Evolutionary conservation across 2,797 vertebrate species (phyloP), one percentile per base, ranked within the genome.

Genomic region (Pampus argenteus): DNA sequence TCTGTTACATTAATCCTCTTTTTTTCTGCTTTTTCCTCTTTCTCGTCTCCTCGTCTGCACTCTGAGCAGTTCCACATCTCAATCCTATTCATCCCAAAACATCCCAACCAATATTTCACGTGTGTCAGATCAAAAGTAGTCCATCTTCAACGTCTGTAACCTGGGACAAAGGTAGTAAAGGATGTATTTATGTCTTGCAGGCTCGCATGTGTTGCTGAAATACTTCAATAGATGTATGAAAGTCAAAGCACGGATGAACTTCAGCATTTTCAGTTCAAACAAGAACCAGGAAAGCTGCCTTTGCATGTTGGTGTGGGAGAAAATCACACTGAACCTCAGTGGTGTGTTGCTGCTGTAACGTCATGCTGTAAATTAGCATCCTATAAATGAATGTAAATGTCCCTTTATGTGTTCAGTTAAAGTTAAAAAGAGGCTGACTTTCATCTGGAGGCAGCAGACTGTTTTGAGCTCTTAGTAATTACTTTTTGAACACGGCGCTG

Each of bases 101-200:
- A 13, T 20, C 49, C 49, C 4, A 18, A 57, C 57, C 48, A 48
- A 20, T 45, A 2, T 13, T 34, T 17, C 1, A 4, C 31, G 3
- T 23, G 28, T 38, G 59, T 50, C 1, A 0, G 31, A 25, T 22
- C 29, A 3, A 50, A 50, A 51, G 22, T 6, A 3, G 20, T 18
- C n/a, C 42, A 38, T 44, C 49, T 66, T 48, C 13, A 10, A 13
- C 9, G 20, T 55, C 7, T 6, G 20, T n/a, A 13, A 40, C 49
- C 23, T 31, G 26, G 18, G 22, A 61, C 52, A 70, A 55, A 71
- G 22, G 23, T 65, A 58, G 18, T 73, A 20, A 48, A 25, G 9
- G 0, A 14, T 9, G 28, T 6, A 7, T 25, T 22, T 48, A 38
- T 56, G 52, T 50, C 42, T 42, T 2, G 11, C 25, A 11, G 29